Conservation (phyloP, 2,888 invertebrate species). For the Nasonia oneida region DNA sequence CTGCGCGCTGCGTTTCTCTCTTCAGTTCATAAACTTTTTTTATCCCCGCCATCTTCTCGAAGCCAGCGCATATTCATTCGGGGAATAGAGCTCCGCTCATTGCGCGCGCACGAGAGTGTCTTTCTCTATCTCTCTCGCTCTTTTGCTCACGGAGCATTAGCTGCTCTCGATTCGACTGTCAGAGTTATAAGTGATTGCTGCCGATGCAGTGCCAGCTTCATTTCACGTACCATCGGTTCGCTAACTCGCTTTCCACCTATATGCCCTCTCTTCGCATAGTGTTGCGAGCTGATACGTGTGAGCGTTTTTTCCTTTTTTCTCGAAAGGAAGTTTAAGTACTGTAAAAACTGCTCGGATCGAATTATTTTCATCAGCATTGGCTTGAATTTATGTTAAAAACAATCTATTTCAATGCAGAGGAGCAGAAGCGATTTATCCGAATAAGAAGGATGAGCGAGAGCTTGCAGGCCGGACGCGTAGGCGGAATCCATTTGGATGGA, state of each 20-base stretch:
- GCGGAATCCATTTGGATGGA: not conserved
- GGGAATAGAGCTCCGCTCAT: not conserved
- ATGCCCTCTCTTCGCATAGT: not conserved
- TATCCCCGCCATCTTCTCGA: not conserved
- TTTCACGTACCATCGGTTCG: constrained; percentile 73
- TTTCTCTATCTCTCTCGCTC: not conserved
- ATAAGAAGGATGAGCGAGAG: not conserved
- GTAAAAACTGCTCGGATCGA: too few relatives aligned
- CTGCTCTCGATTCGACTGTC: constrained; percentile 66
- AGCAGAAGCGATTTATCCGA: too few relatives aligned
- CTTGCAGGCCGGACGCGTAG: not conserved
- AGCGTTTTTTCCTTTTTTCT: not conserved
- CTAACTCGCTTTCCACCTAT: constrained; percentile 1
- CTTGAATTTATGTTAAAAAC: too few relatives aligned
- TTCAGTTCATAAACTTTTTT: not conserved
- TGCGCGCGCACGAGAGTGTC: not conserved
- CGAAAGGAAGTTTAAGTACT: not conserved
- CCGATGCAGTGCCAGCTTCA: constrained; percentile 69
- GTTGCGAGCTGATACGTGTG: not conserved
- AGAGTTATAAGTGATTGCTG: constrained; percentile 73
- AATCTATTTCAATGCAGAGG: too few relatives aligned
- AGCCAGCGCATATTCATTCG: constrained; percentile 17
- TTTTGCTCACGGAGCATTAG: constrained; percentile 1
- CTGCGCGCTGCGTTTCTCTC: not conserved
- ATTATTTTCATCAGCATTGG: too few relatives aligned